Percentiles rank a stretch among this genome's conserved stretches.
Evolutionary conservation across 1,140 invertebrate genomes (phyloP).

Genomic region (Campoletis sonorensis): DNA sequence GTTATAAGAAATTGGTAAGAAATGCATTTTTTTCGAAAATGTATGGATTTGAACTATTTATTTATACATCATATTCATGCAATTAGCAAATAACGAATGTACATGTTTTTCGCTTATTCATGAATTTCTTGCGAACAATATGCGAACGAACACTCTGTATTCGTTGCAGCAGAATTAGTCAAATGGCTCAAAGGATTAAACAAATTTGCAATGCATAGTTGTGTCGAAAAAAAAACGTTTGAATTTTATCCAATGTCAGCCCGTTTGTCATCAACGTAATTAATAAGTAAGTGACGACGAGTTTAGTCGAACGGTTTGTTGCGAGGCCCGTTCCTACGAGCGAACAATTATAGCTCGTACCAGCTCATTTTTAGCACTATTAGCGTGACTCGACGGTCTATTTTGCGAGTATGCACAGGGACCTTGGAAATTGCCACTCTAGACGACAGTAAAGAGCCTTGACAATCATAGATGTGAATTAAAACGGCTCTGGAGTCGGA

Average conservation of each 20-base stretch:
- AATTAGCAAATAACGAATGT: too few relatives aligned
- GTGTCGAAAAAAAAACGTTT: neutral
- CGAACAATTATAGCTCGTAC: neutral
- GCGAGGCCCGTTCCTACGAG: conserved; percentile 7
- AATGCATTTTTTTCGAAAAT: too few relatives aligned
- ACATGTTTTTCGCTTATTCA: too few relatives aligned
- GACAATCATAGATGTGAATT: conserved; percentile 18
- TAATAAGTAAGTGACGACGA: conserved; percentile 3
- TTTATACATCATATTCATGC: too few relatives aligned
- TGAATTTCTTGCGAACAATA: too few relatives aligned
- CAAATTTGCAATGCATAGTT: neutral
- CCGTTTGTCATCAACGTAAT: neutral
- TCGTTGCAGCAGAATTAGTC: too few relatives aligned
- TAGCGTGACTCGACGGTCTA: conserved; percentile 38
- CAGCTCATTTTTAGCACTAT: conserved; percentile 14
- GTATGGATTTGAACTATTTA: too few relatives aligned
- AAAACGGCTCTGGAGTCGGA: conserved; percentile 13
- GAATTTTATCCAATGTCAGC: neutral
- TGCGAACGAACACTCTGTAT: too few relatives aligned
- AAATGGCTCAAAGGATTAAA: too few relatives aligned
- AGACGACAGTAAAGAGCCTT: conserved; percentile 12
- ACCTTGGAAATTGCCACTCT: conserved; percentile 22
- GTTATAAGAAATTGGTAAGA: too few relatives aligned
- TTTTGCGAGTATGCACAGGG: conserved; percentile 1
- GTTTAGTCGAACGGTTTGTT: conserved; percentile 15